These are phyloP conservation scores for Neofelis nebulosa DNA, from an alignment of 2,113 vertebrate genomes.

Conservation along the genomic window DNA sequence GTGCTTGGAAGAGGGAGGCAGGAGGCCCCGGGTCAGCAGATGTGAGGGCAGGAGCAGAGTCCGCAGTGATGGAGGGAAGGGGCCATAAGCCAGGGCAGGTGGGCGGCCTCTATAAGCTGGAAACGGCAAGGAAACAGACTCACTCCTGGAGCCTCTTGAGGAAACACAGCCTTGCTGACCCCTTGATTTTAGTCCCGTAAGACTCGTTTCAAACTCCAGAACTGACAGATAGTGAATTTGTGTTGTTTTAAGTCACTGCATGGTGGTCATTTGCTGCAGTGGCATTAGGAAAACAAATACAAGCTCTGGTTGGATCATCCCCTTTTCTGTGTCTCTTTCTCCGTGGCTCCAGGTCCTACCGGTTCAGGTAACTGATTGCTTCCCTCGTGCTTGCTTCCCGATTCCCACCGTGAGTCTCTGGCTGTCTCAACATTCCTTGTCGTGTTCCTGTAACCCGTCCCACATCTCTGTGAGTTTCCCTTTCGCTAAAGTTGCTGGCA, in stretches of 20 bases:
- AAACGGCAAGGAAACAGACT: background rate
- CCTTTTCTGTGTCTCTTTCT: background rate
- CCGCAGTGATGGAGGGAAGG: background rate
- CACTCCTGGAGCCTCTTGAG: background rate
- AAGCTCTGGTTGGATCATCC: background rate
- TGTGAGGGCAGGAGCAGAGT: background rate
- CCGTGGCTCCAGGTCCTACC: background rate
- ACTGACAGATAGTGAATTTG: background rate
- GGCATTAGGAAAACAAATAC: background rate
- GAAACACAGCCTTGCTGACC: background rate
- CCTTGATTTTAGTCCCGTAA: background rate
- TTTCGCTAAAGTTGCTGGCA: background rate
- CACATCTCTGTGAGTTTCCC: background rate
- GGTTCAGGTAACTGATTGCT: background rate
- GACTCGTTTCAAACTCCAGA: background rate
- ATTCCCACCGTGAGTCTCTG: background rate
- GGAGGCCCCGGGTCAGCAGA: background rate
- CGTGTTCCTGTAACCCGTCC: background rate
- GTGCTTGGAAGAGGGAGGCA: background rate
- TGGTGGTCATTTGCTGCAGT: background rate
- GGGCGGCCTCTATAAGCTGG: background rate
- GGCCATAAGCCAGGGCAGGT: background rate
- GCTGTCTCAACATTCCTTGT: background rate
- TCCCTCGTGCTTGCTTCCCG: background rate
- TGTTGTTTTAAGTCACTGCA: background rate